phyloP scores from a whole-genome alignment of 2,888 invertebrate genomes.

The Alloscopus bannaensis region DNA sequence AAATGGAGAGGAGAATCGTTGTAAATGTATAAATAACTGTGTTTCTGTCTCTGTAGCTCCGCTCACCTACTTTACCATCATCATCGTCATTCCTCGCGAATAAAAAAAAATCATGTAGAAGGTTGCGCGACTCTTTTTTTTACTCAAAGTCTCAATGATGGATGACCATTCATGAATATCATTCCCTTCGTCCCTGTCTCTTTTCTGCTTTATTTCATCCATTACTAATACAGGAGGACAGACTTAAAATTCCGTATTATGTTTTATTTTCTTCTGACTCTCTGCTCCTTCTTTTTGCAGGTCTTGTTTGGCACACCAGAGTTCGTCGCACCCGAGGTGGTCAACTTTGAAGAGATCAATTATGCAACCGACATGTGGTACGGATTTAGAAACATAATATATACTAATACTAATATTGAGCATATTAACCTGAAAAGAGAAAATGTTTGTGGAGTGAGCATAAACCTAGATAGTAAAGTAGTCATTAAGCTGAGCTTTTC shows the following conservation, averaged over 20 bases:
- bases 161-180: constrained; percentile 4
- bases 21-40: constrained; percentile 28
- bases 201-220: too few species aligned
- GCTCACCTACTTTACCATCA: constrained; percentile 1
- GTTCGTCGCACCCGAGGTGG: constrained; percentile 98
- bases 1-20: too few species aligned
- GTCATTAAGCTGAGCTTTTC: too few species aligned
- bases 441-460: too few species aligned
- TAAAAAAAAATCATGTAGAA: constrained; percentile 3
- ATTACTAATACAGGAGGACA: too few species aligned
- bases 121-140: too few species aligned
- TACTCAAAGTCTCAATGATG: too few species aligned
- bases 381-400: constrained; percentile 3
- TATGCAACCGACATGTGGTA: constrained; percentile 98
- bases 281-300: constrained; percentile 71
- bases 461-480: too few species aligned
- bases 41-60: not conserved
- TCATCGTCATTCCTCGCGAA: too few species aligned
- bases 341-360: constrained; percentile 97
- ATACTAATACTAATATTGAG: not conserved
- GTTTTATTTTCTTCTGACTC: too few species aligned
- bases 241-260: too few species aligned
- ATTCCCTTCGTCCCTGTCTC: not conserved
- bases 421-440: too few species aligned
- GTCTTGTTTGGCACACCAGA: constrained; percentile 98